phyloP scores from a whole-genome alignment of 2,113 vertebrate species.

The Lophotis ruficrista region DNA sequence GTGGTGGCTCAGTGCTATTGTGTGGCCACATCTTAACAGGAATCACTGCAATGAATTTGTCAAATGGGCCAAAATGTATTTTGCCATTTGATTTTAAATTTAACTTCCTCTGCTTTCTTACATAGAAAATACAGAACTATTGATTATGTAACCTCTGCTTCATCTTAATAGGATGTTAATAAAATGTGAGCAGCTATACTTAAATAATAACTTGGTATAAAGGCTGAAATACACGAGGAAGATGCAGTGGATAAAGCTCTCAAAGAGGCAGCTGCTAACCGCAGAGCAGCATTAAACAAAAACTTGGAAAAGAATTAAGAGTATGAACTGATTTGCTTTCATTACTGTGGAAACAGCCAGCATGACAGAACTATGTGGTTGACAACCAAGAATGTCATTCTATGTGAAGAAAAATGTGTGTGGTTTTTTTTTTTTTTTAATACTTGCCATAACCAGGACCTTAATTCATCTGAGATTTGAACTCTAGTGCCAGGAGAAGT shows the following conservation, averaged over 20 bases:
- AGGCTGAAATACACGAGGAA: conserved; percentile 61
- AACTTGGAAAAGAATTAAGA: conserved; percentile 34
- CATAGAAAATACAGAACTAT: neutral
- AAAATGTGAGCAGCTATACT: neutral
- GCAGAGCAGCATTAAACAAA: conserved; percentile 34
- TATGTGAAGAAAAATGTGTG: neutral
- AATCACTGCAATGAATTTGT: neutral
- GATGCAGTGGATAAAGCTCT: conserved; percentile 70
- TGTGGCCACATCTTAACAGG: neutral
- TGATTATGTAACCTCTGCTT: neutral
- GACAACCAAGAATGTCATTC: neutral
- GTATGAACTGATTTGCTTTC: conserved; percentile 24
- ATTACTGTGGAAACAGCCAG: neutral
- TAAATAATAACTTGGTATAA: conserved; percentile 15
- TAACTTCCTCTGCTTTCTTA: neutral
- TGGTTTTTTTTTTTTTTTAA: neutral
- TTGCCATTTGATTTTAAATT: neutral
- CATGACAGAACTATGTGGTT: neutral
- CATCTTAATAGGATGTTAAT: neutral
- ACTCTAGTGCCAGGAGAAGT: neutral
- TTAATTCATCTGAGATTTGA: neutral
- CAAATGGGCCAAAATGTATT: neutral
- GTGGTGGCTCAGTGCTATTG: neutral
- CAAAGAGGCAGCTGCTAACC: conserved; percentile 1
- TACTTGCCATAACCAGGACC: neutral